Conservation (phyloP, 1,140 invertebrate genomes). For the Zaprionus kolodkinae region DNA sequence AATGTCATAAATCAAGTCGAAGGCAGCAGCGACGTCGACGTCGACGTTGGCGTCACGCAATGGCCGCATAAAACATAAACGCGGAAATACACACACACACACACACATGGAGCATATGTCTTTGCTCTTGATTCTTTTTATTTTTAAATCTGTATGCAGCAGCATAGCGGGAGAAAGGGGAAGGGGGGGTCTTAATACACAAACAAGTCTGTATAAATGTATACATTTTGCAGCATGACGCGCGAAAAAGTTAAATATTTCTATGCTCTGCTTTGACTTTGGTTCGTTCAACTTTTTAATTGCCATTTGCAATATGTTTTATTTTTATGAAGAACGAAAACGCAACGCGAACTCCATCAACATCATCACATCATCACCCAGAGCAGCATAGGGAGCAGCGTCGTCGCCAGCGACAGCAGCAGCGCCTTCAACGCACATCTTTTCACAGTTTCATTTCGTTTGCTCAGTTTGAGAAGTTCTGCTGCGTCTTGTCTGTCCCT, state of each 20-base stretch:
- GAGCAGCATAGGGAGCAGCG: constrained; percentile 8
- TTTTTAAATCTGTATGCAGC: constrained; percentile 39
- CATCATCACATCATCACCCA: constrained; percentile 43
- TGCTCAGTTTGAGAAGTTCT: constrained; percentile 27
- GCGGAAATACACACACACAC: constrained; percentile 40
- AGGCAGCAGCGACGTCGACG: constrained; percentile 28
- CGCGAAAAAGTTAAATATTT: constrained; percentile 47
- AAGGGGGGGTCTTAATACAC: constrained; percentile 4
- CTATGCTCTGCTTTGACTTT: constrained; percentile 16
- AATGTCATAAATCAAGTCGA: constrained; percentile 69
- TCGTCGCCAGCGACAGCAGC: background rate
- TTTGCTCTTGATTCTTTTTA: constrained; percentile 39
- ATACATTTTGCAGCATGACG: constrained; percentile 32
- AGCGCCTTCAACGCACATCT: constrained; percentile 24
- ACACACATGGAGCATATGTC: constrained; percentile 16
- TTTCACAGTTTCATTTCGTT: constrained; percentile 42
- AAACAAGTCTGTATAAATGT: constrained; percentile 32
- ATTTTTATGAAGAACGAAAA: constrained; percentile 34
- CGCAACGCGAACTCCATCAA: constrained; percentile 41
- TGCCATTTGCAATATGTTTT: constrained; percentile 55
- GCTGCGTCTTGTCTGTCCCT: constrained; percentile 36
- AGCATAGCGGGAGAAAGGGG: background rate
- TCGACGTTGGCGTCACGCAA: constrained; percentile 48
- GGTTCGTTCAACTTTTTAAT: constrained; percentile 36
- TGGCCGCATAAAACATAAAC: constrained; percentile 57